Evolutionary conservation across 2,113 vertebrate genomes (phyloP).

Genomic region (Colistium nudipinnis): DNA sequence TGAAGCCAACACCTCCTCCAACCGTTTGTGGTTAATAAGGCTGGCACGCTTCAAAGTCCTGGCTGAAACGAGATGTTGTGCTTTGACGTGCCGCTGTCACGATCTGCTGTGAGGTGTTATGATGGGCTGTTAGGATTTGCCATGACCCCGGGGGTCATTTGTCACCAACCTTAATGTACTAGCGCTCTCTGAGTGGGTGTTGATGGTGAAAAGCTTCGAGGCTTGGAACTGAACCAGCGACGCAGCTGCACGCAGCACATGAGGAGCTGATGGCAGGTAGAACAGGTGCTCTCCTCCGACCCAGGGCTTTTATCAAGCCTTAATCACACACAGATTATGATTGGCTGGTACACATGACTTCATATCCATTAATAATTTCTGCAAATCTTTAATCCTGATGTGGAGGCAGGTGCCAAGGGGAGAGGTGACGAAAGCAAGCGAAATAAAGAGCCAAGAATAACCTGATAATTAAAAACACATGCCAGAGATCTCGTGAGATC

Average conservation of each 20-base stretch:
- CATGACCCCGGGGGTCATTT: conserved; percentile 63
- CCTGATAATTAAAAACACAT: conserved; percentile 42
- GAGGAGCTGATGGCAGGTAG: conserved; percentile 71
- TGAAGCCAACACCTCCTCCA: conserved; percentile 23
- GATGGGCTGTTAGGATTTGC: conserved; percentile 50
- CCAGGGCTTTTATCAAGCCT: conserved; percentile 42
- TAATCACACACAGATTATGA: conserved; percentile 55
- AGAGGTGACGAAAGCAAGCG: conserved; percentile 47
- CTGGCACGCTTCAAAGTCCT: conserved; percentile 35
- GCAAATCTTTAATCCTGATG: conserved; percentile 57
- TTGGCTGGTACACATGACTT: conserved; percentile 57
- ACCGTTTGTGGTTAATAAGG: conserved; percentile 48
- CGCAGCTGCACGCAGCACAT: conserved; percentile 62
- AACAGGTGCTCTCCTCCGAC: conserved; percentile 68
- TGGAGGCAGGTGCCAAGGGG: conserved; percentile 38
- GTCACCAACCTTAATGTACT: conserved; percentile 66
- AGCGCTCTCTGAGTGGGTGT: conserved; percentile 55
- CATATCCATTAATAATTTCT: conserved; percentile 55
- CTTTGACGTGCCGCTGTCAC: conserved; percentile 37
- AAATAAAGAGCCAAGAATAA: conserved; percentile 49
- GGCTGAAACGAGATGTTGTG: conserved; percentile 44
- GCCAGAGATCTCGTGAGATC: conserved; percentile 65
- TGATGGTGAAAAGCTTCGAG: conserved; percentile 42
- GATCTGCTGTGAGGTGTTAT: conserved; percentile 40
- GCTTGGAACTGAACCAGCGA: conserved; percentile 55